These are phyloP conservation scores for Laspeyria flexula DNA, from an alignment of 2,888 invertebrate species.

Conservation along the genomic window DNA sequence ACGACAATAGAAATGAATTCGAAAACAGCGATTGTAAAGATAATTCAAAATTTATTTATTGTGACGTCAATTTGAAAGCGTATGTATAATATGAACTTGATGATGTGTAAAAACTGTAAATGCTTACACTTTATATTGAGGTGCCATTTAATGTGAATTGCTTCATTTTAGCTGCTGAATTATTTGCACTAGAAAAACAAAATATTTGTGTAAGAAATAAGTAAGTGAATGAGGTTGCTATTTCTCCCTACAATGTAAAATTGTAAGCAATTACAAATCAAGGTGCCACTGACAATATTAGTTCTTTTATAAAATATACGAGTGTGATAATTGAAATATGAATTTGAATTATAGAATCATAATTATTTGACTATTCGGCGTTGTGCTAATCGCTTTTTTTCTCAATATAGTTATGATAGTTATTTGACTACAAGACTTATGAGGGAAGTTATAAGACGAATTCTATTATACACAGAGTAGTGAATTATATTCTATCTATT, in stretches of 20 bases:
- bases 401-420: constrained; percentile 39
- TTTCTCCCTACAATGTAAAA: constrained; percentile 36
- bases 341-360: constrained; percentile 40
- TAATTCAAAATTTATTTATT: constrained; percentile 24
- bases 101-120: constrained; percentile 25
- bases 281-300: constrained; percentile 81
- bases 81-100: constrained; percentile 11
- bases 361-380: constrained; percentile 43
- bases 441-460: constrained; percentile 43
- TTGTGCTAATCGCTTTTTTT: constrained; percentile 47
- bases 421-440: constrained; percentile 45
- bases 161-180: neutral
- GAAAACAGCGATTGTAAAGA: constrained; percentile 25
- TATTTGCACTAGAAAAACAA: constrained; percentile 6
- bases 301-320: constrained; percentile 57
- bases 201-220: neutral
- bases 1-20: constrained; percentile 16
- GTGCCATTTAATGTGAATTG: constrained; percentile 8
- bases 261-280: constrained; percentile 56
- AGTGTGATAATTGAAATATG: constrained; percentile 47
- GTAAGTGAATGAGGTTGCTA: constrained; percentile 25
- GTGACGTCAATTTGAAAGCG: constrained; percentile 20
- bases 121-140: constrained; percentile 37
- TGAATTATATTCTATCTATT: constrained; percentile 43
- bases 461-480: constrained; percentile 44